Conservation (phyloP, 2,797 vertebrate genomes). For the Dryobates pubescens region DNA sequence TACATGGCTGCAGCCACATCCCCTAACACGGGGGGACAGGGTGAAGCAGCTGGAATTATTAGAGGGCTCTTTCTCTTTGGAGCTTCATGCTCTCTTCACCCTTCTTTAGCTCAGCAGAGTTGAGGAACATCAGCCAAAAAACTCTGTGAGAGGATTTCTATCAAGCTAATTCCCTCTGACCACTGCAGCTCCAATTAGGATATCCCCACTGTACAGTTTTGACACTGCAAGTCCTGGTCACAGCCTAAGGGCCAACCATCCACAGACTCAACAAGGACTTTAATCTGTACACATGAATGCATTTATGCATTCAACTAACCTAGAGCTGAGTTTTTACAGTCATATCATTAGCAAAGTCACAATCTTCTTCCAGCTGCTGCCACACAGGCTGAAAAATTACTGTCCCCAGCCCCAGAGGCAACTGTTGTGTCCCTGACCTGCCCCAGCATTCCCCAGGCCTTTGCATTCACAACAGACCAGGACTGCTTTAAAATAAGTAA, state of each 20-base stretch:
- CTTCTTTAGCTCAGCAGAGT: not conserved
- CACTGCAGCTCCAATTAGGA: slow-evolving; percentile 15
- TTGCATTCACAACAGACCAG: not conserved
- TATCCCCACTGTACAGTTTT: not conserved
- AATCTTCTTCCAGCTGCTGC: slow-evolving; percentile 39
- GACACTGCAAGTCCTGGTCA: slow-evolving; percentile 13
- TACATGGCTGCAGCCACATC: not conserved
- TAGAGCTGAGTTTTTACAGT: slow-evolving; percentile 38
- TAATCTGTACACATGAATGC: slow-evolving; percentile 50
- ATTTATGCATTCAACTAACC: slow-evolving; percentile 40
- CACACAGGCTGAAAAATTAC: slow-evolving; percentile 35
- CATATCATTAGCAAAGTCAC: slow-evolving; percentile 42
- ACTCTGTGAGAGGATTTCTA: not conserved
- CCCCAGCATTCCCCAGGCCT: not conserved
- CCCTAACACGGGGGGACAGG: not conserved
- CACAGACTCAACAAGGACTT: slow-evolving; percentile 49
- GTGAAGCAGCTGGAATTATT: not conserved
- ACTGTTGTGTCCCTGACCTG: slow-evolving; percentile 6
- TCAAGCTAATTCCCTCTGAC: slow-evolving; percentile 7
- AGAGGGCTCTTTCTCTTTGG: not conserved
- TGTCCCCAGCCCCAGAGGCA: not conserved
- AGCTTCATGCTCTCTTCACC: not conserved
- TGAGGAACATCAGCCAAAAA: not conserved
- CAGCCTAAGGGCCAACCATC: slow-evolving; percentile 30
- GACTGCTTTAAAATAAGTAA: not conserved